A percentile compares a stretch with the other conserved stretches of the same genome.
Evolutionary conservation across 2,888 invertebrate species (phyloP).

Genomic region (Calameuta filiformis): DNA sequence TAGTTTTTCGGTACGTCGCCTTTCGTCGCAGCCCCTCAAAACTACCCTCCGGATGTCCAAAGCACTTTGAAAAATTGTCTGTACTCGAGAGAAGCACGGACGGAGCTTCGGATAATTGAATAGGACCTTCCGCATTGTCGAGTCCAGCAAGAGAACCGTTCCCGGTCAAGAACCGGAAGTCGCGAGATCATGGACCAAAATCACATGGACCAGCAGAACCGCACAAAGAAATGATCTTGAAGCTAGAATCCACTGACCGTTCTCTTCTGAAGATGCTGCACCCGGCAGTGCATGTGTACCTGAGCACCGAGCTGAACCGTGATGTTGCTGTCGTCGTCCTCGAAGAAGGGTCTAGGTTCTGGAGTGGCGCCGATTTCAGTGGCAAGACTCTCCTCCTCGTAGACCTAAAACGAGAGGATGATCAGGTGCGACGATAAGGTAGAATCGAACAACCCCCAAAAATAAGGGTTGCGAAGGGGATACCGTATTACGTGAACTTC

Average conservation of each 20-base stretch:
- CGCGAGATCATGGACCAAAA: neutral
- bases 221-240: neutral
- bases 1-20: too few relatives aligned
- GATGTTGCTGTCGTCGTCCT: conserved; percentile 71
- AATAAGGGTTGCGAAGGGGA: too few relatives aligned
- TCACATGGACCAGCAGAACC: too few relatives aligned
- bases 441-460: too few relatives aligned
- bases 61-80: too few relatives aligned
- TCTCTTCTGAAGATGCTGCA: conserved; percentile 67
- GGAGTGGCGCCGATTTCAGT: conserved; percentile 69
- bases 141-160: neutral
- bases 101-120: too few relatives aligned
- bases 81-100: too few relatives aligned
- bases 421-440: too few relatives aligned
- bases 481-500: too few relatives aligned
- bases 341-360: conserved; percentile 80
- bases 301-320: conserved; percentile 69
- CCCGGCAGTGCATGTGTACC: conserved; percentile 68
- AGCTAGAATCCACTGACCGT: conserved; percentile 63
- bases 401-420: conserved; percentile 41
- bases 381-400: conserved; percentile 58
- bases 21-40: too few relatives aligned
- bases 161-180: neutral
- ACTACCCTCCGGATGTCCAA: too few relatives aligned
- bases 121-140: too few relatives aligned